These are phyloP conservation scores for Agrenia bidenticulata DNA, from an alignment of 2,888 invertebrate genomes.

Conservation along the genomic window DNA sequence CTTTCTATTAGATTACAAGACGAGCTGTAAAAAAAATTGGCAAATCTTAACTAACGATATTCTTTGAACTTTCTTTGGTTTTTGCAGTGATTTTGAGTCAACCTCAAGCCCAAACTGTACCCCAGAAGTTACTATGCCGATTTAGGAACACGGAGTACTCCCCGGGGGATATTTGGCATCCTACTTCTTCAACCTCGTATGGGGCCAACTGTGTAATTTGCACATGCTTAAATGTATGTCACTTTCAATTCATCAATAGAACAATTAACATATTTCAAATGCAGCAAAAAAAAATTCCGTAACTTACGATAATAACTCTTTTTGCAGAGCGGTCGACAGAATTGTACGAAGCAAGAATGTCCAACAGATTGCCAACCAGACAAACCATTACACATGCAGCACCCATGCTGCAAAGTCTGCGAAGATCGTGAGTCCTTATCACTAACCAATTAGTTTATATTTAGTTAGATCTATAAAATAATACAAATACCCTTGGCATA, in stretches of 20 bases:
- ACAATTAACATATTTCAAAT: not conserved
- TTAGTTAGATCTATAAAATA: no score
- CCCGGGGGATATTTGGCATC: constrained; percentile 50
- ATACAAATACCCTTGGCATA: not conserved
- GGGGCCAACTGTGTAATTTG: constrained; percentile 48
- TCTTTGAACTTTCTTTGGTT: not conserved
- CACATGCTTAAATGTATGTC: constrained; percentile 47
- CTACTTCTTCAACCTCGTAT: constrained; percentile 33
- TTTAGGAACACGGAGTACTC: constrained; percentile 46
- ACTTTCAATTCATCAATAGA: constrained; percentile 7
- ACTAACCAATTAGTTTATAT: no score
- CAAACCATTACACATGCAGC: constrained; percentile 25
- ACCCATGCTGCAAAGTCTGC: constrained; percentile 48
- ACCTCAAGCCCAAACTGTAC: constrained; percentile 15
- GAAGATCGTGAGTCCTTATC: constrained; percentile 35
- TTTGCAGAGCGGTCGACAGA: constrained; percentile 42
- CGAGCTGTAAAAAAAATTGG: no score
- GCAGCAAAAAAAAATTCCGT: not conserved
- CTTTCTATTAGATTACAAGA: no score
- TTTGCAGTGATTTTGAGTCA: constrained; percentile 32
- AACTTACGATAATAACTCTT: not conserved
- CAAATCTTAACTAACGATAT: no score
- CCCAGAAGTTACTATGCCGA: constrained; percentile 40
- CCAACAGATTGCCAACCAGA: constrained; percentile 36
- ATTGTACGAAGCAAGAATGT: constrained; percentile 47